Conservation (phyloP, 2,888 invertebrate genomes). For the Neoascia interrupta region DNA sequence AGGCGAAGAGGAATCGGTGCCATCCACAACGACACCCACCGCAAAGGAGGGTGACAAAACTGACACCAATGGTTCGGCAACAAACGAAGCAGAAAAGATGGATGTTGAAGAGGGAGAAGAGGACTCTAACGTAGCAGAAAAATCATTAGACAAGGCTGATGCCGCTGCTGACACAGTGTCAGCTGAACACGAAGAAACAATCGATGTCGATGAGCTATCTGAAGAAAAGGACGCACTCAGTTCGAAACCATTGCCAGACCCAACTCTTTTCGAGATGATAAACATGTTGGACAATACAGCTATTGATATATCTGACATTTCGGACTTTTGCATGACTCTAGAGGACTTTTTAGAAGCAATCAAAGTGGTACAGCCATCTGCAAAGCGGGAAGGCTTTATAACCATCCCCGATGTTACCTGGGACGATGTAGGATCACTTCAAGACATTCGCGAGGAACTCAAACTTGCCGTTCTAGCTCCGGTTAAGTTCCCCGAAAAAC, state of each 20-base stretch:
- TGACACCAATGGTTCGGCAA: slow-evolving; percentile 66
- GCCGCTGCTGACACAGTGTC: not conserved
- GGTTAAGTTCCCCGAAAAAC: slow-evolving; percentile 90
- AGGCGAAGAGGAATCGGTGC: slow-evolving; percentile 37
- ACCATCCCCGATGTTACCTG: slow-evolving; percentile 98
- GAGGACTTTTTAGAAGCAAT: slow-evolving; percentile 89
- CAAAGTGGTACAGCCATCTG: slow-evolving; percentile 92
- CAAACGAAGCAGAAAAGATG: slow-evolving; percentile 72
- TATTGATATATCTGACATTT: slow-evolving; percentile 84
- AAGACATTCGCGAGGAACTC: slow-evolving; percentile 92
- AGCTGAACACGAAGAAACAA: slow-evolving; percentile 73
- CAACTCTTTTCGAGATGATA: slow-evolving; percentile 82
- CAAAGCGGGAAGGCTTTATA: slow-evolving; percentile 97
- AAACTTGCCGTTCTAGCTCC: slow-evolving; percentile 95
- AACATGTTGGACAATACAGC: slow-evolving; percentile 85
- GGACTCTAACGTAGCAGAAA: slow-evolving; percentile 25
- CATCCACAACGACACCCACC: slow-evolving; percentile 29
- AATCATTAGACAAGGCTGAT: slow-evolving; percentile 5
- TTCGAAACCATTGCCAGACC: slow-evolving; percentile 71
- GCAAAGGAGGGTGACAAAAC: slow-evolving; percentile 36
- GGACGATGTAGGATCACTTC: slow-evolving; percentile 96
- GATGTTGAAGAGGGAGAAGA: slow-evolving; percentile 44
- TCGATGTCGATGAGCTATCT: slow-evolving; percentile 80
- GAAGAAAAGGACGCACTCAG: slow-evolving; percentile 72
- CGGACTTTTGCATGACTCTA: slow-evolving; percentile 85